phyloP scores from a whole-genome alignment of 2,888 invertebrate species.

The Margaritifera margaritifera region DNA sequence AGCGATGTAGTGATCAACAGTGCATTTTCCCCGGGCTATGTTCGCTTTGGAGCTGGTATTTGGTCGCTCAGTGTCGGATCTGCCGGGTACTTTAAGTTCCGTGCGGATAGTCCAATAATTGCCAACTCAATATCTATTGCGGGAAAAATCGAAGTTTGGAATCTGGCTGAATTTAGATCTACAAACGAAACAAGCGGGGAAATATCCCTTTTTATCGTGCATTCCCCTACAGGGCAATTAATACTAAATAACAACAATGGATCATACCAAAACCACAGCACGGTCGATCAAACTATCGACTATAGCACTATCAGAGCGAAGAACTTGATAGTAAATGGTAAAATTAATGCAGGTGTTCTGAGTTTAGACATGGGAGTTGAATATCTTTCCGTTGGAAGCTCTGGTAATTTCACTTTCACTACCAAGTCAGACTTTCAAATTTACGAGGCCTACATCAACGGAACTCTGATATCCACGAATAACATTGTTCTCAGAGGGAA shows the following conservation, averaged over 20 bases:
- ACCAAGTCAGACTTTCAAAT: conserved; percentile 31
- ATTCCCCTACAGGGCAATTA: conserved; percentile 31
- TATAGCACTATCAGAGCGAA: conserved; percentile 35
- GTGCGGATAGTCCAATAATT: conserved; percentile 34
- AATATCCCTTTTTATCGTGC: conserved; percentile 30
- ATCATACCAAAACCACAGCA: conserved; percentile 15
- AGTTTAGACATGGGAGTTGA: conserved; percentile 31
- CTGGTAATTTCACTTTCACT: conserved; percentile 41
- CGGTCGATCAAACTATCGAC: conserved; percentile 8
- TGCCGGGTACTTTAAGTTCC: conserved; percentile 34
- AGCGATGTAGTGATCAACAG: conserved; percentile 41
- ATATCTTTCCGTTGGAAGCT: conserved; percentile 26
- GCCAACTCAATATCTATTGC: conserved; percentile 32
- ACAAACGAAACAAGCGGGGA: conserved; percentile 25
- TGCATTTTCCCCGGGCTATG: conserved; percentile 32
- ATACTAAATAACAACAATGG: conserved; percentile 24
- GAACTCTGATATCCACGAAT: conserved; percentile 31
- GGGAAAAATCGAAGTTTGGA: conserved; percentile 40
- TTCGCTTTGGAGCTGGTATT: conserved; percentile 38
- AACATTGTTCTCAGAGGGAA: conserved; percentile 38
- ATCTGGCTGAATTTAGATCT: conserved; percentile 39
- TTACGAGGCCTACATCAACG: conserved; percentile 36
- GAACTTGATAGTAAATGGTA: conserved; percentile 35
- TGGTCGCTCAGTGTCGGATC: conserved; percentile 31
- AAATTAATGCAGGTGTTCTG: conserved; percentile 27